These are phyloP conservation scores for Heterodera filipjevi DNA, from an alignment of 2,888 invertebrate genomes.

Conservation along the genomic window DNA sequence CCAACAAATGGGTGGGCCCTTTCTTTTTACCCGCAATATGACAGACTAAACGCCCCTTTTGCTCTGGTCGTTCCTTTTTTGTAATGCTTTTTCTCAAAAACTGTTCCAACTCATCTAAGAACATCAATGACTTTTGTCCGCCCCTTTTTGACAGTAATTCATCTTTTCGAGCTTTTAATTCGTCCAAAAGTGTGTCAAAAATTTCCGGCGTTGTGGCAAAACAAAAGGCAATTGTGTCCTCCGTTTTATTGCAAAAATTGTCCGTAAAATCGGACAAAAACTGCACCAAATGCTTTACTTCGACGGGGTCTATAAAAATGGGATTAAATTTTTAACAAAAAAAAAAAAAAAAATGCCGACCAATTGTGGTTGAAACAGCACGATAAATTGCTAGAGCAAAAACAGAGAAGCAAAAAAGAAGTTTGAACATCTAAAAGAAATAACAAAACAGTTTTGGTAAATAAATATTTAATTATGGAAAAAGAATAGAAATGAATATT, in stretches of 20 bases:
- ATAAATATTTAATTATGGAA: too few species aligned
- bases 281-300: neutral
- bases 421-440: too few species aligned
- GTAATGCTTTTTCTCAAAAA: neutral
- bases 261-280: neutral
- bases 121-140: neutral
- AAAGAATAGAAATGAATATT: too few species aligned
- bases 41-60: neutral
- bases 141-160: neutral
- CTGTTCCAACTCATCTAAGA: neutral
- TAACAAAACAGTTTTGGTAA: too few species aligned
- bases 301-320: neutral
- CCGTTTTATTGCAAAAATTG: neutral
- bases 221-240: neutral
- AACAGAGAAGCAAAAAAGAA: too few species aligned
- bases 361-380: neutral
- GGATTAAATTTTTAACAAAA: neutral
- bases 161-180: neutral
- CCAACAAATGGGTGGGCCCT: fast-evolving
- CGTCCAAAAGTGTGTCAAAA: neutral
- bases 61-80: neutral
- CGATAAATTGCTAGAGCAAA: too few species aligned
- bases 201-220: neutral
- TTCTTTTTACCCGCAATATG: neutral
- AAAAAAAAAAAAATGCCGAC: too few species aligned